A percentile compares a stretch with the other conserved stretches of the same genome.
These are phyloP conservation scores for Crossoptilon crossoptilon DNA, from an alignment of 2,797 vertebrate species.

Conservation along the genomic window DNA sequence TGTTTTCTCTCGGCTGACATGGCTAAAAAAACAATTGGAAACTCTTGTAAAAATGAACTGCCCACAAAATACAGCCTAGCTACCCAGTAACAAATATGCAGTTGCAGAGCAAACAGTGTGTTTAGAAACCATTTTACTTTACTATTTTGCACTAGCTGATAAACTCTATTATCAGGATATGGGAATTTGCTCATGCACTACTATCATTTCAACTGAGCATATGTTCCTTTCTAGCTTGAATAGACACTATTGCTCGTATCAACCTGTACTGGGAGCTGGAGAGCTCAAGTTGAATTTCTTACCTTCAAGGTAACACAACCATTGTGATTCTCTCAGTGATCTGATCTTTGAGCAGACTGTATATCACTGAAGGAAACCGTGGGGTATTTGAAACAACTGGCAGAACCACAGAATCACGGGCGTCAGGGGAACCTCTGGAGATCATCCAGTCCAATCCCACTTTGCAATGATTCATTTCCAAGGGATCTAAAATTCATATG, in stretches of 20 bases:
- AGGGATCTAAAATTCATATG: not conserved
- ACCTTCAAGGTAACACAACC: not conserved
- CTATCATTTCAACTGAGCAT: fast-evolving
- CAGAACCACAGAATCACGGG: no score
- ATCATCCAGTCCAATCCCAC: no score
- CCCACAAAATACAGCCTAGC: not conserved
- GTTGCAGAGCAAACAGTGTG: not conserved
- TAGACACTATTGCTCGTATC: not conserved
- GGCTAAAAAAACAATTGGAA: not conserved
- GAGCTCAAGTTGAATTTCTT: not conserved
- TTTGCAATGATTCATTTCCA: not conserved
- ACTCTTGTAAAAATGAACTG: not conserved
- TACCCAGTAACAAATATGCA: not conserved
- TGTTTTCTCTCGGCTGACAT: not conserved
- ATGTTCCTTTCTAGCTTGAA: not conserved
- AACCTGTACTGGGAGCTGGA: not conserved
- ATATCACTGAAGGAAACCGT: not conserved
- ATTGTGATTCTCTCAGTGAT: not conserved
- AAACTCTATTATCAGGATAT: fast-evolving
- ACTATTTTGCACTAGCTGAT: not conserved
- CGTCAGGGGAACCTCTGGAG: no score
- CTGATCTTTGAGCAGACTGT: not conserved
- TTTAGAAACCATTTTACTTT: not conserved
- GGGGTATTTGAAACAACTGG: not conserved
- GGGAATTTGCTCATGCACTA: not conserved